Conservation (phyloP, 1,140 invertebrate genomes). For the Lasioglossum baleicum region DNA sequence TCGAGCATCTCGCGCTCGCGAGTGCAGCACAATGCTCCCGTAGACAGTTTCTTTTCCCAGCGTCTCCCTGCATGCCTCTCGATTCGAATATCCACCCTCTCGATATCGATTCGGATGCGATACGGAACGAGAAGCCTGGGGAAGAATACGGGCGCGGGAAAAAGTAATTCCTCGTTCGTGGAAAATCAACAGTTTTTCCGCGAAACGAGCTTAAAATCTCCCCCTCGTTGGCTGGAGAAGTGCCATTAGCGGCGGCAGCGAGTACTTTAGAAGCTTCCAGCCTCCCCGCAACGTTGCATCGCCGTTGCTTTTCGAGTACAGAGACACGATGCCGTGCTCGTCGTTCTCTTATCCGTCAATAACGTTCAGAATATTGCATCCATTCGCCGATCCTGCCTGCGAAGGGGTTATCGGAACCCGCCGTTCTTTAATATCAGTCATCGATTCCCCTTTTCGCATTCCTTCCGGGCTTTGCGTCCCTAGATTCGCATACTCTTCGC, state of each 20-base stretch:
- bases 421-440: slow-evolving; percentile 42
- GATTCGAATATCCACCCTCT: not conserved
- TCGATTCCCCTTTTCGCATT: not conserved
- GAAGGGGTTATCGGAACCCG: slow-evolving; percentile 31
- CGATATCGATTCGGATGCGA: slow-evolving; percentile 20
- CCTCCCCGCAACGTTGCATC: slow-evolving; percentile 44
- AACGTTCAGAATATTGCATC: slow-evolving; percentile 58
- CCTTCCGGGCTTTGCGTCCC: not conserved
- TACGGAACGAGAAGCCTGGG: not conserved
- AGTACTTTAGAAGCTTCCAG: slow-evolving; percentile 72
- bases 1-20: not conserved
- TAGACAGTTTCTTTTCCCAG: not conserved
- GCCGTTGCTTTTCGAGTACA: slow-evolving; percentile 54
- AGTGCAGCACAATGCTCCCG: not conserved
- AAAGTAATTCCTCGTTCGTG: slow-evolving; percentile 53
- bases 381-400: slow-evolving; percentile 24
- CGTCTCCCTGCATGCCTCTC: not conserved
- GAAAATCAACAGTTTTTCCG: slow-evolving; percentile 75
- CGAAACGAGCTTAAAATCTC: slow-evolving; percentile 70
- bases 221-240: slow-evolving; percentile 62
- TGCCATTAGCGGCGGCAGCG: slow-evolving; percentile 68
- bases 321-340: slow-evolving; percentile 50
- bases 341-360: slow-evolving; percentile 58
- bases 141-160: slow-evolving; percentile 1
- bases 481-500: not conserved